Conservation (phyloP, 2,888 invertebrate species). For the Drosophila fungiperda region DNA sequence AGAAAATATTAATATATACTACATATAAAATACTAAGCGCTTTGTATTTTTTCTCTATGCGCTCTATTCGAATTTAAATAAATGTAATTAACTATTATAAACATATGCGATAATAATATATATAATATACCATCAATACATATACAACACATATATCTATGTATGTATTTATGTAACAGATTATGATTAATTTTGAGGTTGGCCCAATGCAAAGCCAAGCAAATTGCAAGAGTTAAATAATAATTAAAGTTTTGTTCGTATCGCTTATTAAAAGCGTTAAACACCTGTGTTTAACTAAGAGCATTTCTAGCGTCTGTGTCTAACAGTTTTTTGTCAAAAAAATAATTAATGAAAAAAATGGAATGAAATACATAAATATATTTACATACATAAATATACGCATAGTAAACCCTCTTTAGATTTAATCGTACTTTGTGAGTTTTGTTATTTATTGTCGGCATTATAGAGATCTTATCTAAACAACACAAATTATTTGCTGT, state of each 20-base stretch:
- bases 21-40: constrained; percentile 70
- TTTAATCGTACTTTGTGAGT: constrained; percentile 78
- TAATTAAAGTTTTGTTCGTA: constrained; percentile 41
- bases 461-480: constrained; percentile 74
- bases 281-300: constrained; percentile 28
- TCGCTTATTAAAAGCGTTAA: constrained; percentile 35
- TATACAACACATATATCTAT: constrained; percentile 26
- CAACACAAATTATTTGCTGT: constrained; percentile 76
- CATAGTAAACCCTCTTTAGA: constrained; percentile 55
- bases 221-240: constrained; percentile 23
- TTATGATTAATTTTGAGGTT: constrained; percentile 33
- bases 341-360: background rate
- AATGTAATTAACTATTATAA: constrained; percentile 66
- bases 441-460: constrained; percentile 81
- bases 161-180: constrained; percentile 40
- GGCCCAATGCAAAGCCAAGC: constrained; percentile 19
- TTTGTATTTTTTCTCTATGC: constrained; percentile 65
- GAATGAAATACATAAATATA: constrained; percentile 28
- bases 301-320: constrained; percentile 64
- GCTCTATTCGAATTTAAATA: constrained; percentile 78
- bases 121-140: constrained; percentile 40
- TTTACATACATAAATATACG: constrained; percentile 28
- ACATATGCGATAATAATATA: constrained; percentile 54
- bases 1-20: constrained; percentile 21
- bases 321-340: constrained; percentile 24